phyloP scores from a whole-genome alignment of 2,888 invertebrate genomes.

The Nomada ruficornis region DNA sequence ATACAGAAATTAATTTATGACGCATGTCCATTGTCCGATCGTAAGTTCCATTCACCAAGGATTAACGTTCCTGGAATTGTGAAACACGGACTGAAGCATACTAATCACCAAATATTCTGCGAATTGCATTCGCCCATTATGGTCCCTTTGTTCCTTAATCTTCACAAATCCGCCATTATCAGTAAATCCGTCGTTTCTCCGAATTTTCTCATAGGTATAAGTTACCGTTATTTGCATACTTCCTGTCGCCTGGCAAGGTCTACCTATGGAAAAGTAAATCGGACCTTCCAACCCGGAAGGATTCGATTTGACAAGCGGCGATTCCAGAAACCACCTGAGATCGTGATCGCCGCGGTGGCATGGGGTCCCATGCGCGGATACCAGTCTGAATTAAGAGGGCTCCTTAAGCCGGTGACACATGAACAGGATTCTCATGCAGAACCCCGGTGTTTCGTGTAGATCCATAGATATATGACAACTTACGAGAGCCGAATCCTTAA shows the following conservation, averaged over 20 bases:
- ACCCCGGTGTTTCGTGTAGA: slow-evolving; percentile 43
- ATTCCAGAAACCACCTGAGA: slow-evolving; percentile 68
- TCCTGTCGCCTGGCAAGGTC: slow-evolving; percentile 40
- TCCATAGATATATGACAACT: slow-evolving; percentile 42
- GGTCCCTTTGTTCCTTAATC: slow-evolving; percentile 13
- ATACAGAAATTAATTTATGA: too few relatives aligned
- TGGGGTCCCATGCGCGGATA: slow-evolving; percentile 61
- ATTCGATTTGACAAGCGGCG: slow-evolving; percentile 72
- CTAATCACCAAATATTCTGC: not conserved
- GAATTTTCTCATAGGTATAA: slow-evolving; percentile 78
- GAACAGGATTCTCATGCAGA: slow-evolving; percentile 48
- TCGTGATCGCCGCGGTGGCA: slow-evolving; percentile 30
- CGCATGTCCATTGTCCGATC: too few relatives aligned
- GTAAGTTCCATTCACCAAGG: not conserved
- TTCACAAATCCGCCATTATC: slow-evolving; percentile 10
- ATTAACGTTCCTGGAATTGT: not conserved
- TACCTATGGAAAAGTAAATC: slow-evolving; percentile 65
- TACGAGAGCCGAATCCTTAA: slow-evolving; percentile 25
- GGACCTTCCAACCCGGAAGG: slow-evolving; percentile 59
- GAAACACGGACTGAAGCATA: not conserved
- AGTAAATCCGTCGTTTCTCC: slow-evolving; percentile 49
- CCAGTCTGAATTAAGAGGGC: slow-evolving; percentile 65
- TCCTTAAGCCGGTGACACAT: slow-evolving; percentile 53
- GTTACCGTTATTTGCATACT: slow-evolving; percentile 79
- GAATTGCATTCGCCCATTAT: not conserved